phyloP scores from a whole-genome alignment of 2,888 invertebrate genomes.

The Periphyllus acericola region DNA sequence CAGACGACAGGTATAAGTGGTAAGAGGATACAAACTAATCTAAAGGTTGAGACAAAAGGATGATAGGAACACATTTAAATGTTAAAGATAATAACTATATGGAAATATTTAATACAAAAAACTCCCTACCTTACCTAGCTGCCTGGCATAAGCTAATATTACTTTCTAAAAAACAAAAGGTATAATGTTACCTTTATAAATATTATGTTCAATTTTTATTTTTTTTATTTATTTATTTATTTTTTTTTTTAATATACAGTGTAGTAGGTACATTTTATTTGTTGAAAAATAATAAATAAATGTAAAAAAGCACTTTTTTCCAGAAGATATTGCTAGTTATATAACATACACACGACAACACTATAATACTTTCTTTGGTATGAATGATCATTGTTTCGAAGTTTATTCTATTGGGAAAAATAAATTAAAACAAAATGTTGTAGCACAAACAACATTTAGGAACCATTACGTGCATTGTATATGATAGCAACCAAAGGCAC shows the following conservation, averaged over 20 bases:
- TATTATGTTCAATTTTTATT: not conserved
- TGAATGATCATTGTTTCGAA: constrained; percentile 6
- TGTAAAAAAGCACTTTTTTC: not conserved
- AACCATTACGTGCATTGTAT: constrained; percentile 21
- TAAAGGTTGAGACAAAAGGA: no score
- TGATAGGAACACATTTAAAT: no score
- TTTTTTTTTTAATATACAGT: not conserved
- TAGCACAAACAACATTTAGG: constrained; percentile 29
- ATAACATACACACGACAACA: not conserved
- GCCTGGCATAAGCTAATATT: not conserved
- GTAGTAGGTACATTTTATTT: not conserved
- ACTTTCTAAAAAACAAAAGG: not conserved
- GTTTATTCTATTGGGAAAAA: constrained; percentile 45
- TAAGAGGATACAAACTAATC: no score
- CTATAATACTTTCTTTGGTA: not conserved
- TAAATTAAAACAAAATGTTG: constrained; percentile 43
- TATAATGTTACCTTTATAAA: not conserved
- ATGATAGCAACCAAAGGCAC: constrained; percentile 1
- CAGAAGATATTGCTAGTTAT: not conserved
- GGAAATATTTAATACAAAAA: not conserved
- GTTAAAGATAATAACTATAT: not conserved
- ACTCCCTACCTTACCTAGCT: not conserved
- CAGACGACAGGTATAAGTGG: no score
- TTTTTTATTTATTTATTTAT: no score
- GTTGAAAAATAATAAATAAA: not conserved